phyloP scores from a whole-genome alignment of 2,888 invertebrate genomes.

The Helobdella robusta region DNA sequence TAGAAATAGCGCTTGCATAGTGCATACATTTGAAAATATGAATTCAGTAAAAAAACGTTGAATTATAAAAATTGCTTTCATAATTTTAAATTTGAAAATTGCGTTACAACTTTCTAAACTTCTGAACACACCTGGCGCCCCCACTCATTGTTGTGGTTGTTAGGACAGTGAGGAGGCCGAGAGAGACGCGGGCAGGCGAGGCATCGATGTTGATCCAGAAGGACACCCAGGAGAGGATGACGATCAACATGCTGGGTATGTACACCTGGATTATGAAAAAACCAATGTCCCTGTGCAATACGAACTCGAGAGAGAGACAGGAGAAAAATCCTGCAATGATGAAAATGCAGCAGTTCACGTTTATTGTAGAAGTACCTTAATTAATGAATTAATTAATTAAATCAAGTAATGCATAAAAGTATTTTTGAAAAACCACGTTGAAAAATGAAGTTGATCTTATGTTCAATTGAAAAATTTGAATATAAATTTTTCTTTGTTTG shows the following conservation, averaged over 20 bases:
- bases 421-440: neutral
- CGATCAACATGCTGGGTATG: constrained; percentile 52
- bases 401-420: too few relatives aligned
- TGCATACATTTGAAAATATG: too few relatives aligned
- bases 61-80: too few relatives aligned
- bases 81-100: too few relatives aligned
- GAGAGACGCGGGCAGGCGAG: constrained; percentile 75
- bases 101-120: too few relatives aligned
- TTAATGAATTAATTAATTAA: too few relatives aligned
- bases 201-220: constrained; percentile 81
- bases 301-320: constrained; percentile 33
- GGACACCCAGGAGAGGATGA: constrained; percentile 91
- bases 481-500: too few relatives aligned
- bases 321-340: constrained; percentile 31
- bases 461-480: too few relatives aligned
- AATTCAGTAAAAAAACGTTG: neutral
- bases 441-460: neutral
- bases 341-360: too few relatives aligned
- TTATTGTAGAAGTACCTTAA: too few relatives aligned
- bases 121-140: constrained; percentile 56
- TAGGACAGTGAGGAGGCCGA: constrained; percentile 70
- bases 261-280: constrained; percentile 35
- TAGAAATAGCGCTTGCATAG: too few relatives aligned
- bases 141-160: constrained; percentile 79
- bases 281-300: constrained; percentile 33